Conservation (phyloP, 2,888 invertebrate species). For the Salticus scenicus region DNA sequence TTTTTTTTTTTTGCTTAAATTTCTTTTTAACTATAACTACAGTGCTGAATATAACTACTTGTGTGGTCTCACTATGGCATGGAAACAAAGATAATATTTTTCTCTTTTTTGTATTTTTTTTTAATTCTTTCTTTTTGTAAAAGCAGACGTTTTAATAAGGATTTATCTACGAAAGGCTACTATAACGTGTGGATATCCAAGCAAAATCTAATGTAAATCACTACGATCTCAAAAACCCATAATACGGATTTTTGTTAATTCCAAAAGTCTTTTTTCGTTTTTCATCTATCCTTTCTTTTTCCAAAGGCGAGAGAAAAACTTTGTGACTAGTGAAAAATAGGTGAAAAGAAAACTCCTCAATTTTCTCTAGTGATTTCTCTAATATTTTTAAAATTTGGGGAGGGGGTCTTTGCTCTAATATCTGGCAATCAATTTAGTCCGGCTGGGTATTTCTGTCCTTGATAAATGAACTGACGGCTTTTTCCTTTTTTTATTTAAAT, state of each 20-base stretch:
- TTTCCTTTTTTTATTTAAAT: too few species aligned
- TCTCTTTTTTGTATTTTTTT: conserved; percentile 38
- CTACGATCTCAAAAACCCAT: conserved; percentile 62
- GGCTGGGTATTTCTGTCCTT: conserved; percentile 40
- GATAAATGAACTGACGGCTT: conserved; percentile 58
- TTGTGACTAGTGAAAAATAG: conserved; percentile 28
- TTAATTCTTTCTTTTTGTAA: conserved; percentile 47
- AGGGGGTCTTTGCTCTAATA: conserved; percentile 57
- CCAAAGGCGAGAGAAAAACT: conserved; percentile 49
- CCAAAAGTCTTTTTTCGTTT: conserved; percentile 9
- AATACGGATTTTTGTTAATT: conserved; percentile 32
- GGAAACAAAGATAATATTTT: conserved; percentile 64
- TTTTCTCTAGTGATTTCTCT: conserved; percentile 48
- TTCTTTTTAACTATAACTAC: conserved; percentile 58
- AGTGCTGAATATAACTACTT: conserved; percentile 58
- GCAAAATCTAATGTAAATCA: conserved; percentile 62
- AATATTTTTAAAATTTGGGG: conserved; percentile 59
- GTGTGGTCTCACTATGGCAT: conserved; percentile 70
- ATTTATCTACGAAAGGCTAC: conserved; percentile 52
- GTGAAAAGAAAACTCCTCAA: conserved; percentile 31
- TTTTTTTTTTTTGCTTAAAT: neutral
- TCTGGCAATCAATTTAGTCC: conserved; percentile 46
- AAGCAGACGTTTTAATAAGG: conserved; percentile 60
- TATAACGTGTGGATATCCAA: conserved; percentile 62
- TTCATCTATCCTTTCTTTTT: conserved; percentile 32